Evolutionary conservation across 2,888 invertebrate species (phyloP).

Genomic region (Meiosimyza platycephala): DNA sequence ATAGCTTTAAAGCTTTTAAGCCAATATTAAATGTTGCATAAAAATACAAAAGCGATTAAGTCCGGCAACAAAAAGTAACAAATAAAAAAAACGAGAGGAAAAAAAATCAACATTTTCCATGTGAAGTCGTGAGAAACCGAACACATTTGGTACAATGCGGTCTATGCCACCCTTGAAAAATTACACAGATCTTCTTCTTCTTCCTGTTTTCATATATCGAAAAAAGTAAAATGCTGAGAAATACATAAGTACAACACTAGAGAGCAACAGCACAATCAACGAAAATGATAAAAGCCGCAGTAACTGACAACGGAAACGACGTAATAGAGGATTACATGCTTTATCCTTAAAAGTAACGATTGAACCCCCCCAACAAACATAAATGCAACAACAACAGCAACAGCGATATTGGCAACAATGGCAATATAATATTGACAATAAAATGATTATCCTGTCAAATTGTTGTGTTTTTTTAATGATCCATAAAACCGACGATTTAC

Average conservation of each 20-base stretch:
- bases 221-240: background rate
- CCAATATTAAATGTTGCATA: constrained; percentile 66
- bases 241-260: background rate
- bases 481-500: constrained; percentile 45
- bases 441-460: constrained; percentile 57
- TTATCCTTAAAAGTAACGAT: constrained; percentile 54
- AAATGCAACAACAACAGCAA: constrained; percentile 37
- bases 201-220: background rate
- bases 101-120: constrained; percentile 19
- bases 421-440: constrained; percentile 55
- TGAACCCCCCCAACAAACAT: constrained; percentile 29
- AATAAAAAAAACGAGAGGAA: constrained; percentile 4
- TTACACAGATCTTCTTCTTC: background rate
- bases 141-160: constrained; percentile 55
- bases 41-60: constrained; percentile 62
- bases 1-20: constrained; percentile 65
- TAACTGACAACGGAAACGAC: constrained; percentile 53
- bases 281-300: constrained; percentile 44
- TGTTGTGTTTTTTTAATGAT: constrained; percentile 39
- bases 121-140: constrained; percentile 56
- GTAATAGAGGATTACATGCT: constrained; percentile 66
- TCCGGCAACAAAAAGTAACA: constrained; percentile 40
- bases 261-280: background rate
- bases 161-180: constrained; percentile 13
- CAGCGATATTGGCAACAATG: constrained; percentile 42